Conservation (phyloP, 53 echinoderm and acorn worm species). For the Patiria pectinifera region DNA sequence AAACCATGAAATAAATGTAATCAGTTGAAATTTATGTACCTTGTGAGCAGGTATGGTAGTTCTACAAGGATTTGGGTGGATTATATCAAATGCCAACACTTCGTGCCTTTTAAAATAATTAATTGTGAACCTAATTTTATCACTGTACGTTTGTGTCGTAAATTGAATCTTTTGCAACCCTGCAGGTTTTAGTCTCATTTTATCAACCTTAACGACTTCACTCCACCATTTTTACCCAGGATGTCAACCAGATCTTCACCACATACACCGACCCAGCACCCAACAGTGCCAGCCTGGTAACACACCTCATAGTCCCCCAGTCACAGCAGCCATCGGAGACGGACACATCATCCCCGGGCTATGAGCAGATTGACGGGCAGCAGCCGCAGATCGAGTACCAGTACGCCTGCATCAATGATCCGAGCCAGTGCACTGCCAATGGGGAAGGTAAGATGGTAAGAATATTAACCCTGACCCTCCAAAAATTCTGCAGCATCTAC, state of each 20-base stretch:
- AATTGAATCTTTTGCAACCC: neutral
- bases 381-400: conserved; percentile 12
- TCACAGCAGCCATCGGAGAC: conserved; percentile 20
- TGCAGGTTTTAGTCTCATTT: neutral
- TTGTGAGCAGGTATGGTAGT: too few species aligned
- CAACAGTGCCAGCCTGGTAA: conserved; percentile 30
- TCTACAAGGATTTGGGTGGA: too few species aligned
- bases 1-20: too few species aligned
- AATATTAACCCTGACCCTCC: too few species aligned
- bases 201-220: neutral
- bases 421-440: neutral
- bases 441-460: conserved; percentile 9
- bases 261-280: conserved; percentile 10
- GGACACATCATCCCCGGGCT: neutral
- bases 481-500: too few species aligned
- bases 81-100: too few species aligned
- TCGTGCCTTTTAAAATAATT: too few species aligned
- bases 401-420: conserved; percentile 1
- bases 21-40: too few species aligned
- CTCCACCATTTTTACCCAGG: conserved; percentile 3
- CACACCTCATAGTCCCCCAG: conserved; percentile 50
- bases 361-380: conserved; percentile 19
- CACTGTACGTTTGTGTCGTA: neutral
- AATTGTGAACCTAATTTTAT: too few species aligned
- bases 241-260: conserved; percentile 55